A percentile compares a stretch with the other conserved stretches of the same genome.
Evolutionary conservation across 2,113 vertebrate species (phyloP).

Genomic region (Pomatostomus ruficeps): DNA sequence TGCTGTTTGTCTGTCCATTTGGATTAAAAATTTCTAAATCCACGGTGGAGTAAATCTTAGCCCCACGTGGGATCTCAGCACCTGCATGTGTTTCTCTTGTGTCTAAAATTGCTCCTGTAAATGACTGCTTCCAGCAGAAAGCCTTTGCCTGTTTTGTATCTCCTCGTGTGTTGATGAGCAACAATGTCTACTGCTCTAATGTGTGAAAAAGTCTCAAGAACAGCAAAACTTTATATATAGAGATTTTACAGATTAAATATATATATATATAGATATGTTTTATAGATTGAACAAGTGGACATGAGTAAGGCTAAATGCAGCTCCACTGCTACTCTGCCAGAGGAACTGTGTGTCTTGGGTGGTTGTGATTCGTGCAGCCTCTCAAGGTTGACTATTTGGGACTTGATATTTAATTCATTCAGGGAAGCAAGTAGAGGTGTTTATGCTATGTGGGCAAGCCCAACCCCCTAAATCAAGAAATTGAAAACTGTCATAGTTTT

Average conservation of each 20-base stretch:
- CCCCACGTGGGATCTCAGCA: not conserved
- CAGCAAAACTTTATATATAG: rapidly evolving
- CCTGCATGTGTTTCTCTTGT: not conserved
- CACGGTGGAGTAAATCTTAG: not conserved
- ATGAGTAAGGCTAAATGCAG: not conserved
- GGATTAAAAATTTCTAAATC: not conserved
- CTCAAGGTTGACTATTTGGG: not conserved
- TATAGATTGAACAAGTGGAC: not conserved
- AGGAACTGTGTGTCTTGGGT: not conserved
- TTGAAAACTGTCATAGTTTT: not conserved
- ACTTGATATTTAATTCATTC: not conserved
- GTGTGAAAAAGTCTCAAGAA: not conserved
- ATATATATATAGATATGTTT: not conserved
- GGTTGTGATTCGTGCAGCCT: not conserved
- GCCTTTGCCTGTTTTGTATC: not conserved
- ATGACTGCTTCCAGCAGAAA: not conserved
- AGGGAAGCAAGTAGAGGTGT: not conserved
- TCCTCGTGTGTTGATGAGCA: not conserved
- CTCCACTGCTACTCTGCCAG: not conserved
- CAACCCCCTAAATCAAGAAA: not conserved
- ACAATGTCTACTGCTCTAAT: not conserved
- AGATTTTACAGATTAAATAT: not conserved
- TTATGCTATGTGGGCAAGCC: not conserved
- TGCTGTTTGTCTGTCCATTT: not conserved
- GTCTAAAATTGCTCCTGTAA: not conserved